These are phyloP conservation scores for Drosophila yooni DNA, from an alignment of 2,888 invertebrate genomes.

Conservation along the genomic window DNA sequence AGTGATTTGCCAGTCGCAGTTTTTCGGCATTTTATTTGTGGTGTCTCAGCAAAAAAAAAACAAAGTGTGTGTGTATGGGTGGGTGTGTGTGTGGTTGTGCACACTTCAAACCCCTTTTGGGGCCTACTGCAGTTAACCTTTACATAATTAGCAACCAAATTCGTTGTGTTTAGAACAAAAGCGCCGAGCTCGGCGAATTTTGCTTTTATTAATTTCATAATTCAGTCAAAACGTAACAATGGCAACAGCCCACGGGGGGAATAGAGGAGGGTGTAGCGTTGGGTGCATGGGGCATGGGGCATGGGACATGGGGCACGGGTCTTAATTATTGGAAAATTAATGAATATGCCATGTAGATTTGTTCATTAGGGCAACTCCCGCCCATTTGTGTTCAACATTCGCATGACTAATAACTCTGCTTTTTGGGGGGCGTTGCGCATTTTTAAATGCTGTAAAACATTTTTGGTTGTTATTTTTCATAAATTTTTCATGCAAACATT, in stretches of 20 bases:
- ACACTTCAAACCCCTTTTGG: slow-evolving; percentile 2
- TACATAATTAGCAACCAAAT: slow-evolving; percentile 78
- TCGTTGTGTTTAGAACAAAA: slow-evolving; percentile 77
- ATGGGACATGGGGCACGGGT: slow-evolving; percentile 22
- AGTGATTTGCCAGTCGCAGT: slow-evolving; percentile 48
- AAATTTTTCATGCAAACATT: slow-evolving; percentile 31
- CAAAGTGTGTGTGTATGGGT: background rate
- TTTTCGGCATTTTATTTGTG: slow-evolving; percentile 51
- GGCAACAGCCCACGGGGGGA: slow-evolving; percentile 3
- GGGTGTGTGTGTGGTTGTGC: background rate
- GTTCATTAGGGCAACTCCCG: slow-evolving; percentile 51
- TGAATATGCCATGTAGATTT: slow-evolving; percentile 72
- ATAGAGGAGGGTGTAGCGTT: background rate
- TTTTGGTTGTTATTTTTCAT: slow-evolving; percentile 37
- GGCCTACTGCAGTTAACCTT: slow-evolving; percentile 59
- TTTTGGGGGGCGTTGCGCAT: background rate
- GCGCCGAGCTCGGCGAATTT: slow-evolving; percentile 67
- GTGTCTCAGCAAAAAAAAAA: slow-evolving; percentile 41
- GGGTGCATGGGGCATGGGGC: slow-evolving; percentile 19
- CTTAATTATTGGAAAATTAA: slow-evolving; percentile 81
- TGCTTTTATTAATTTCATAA: slow-evolving; percentile 80
- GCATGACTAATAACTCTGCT: slow-evolving; percentile 55
- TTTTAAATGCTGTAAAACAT: slow-evolving; percentile 9
- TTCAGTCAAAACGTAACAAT: slow-evolving; percentile 61
- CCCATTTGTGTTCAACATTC: slow-evolving; percentile 23